Conservation (phyloP, 2,888 invertebrate genomes). For the Eupeodes luniger region DNA sequence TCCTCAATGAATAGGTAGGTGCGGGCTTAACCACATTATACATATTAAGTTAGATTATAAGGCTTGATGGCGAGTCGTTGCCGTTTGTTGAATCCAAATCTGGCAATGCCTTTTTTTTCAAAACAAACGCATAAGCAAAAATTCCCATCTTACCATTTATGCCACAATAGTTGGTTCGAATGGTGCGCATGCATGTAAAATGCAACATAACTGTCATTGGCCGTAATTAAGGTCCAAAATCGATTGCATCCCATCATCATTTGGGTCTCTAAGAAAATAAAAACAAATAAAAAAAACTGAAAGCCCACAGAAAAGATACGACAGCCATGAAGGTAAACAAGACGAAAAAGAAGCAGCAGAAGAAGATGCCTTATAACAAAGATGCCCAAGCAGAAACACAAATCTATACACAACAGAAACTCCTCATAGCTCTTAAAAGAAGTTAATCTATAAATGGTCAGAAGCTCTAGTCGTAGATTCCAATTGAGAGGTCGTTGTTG, state of each 20-base stretch:
- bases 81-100: constrained; percentile 13
- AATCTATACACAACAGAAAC: constrained; percentile 17
- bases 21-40: neutral
- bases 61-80: neutral
- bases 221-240: constrained; percentile 76
- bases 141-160: constrained; percentile 66
- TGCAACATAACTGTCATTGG: constrained; percentile 75
- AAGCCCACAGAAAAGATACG: neutral
- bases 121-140: constrained; percentile 33
- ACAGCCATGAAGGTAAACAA: neutral
- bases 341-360: neutral
- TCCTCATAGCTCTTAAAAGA: constrained; percentile 29
- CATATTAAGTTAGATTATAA: neutral
- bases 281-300: neutral
- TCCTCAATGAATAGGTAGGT: constrained; percentile 11
- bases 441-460: constrained; percentile 74
- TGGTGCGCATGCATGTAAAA: constrained; percentile 71
- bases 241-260: constrained; percentile 76
- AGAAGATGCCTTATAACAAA: constrained; percentile 51
- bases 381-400: constrained; percentile 34
- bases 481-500: constrained; percentile 72
- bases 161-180: constrained; percentile 40
- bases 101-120: constrained; percentile 53
- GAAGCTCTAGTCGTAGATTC: constrained; percentile 75
- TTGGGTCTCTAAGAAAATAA: constrained; percentile 23